A percentile compares a stretch with the other conserved stretches of the same genome.
Evolutionary conservation across 2,797 vertebrate species (phyloP).

Genomic region (Myripristis murdjan): DNA sequence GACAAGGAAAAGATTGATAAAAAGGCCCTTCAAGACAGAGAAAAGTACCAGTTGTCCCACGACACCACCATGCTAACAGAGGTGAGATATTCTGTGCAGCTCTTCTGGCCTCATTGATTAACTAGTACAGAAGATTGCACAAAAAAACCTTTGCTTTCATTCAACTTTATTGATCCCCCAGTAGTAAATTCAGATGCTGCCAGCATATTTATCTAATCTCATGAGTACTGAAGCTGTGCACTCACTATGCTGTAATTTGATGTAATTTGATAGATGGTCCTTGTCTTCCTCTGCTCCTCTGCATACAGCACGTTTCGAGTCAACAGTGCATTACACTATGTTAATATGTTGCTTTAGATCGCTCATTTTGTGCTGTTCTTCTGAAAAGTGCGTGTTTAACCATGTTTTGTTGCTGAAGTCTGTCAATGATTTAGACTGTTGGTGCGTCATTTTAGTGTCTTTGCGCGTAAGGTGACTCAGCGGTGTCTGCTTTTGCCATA

Average conservation of each 20-base stretch:
- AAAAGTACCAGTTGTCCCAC: constrained; percentile 93
- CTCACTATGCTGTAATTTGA: background rate
- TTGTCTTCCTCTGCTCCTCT: background rate
- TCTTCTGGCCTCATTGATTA: background rate
- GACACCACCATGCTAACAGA: constrained; percentile 93
- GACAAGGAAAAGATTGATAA: constrained; percentile 97
- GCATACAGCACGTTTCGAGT: background rate
- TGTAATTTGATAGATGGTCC: background rate
- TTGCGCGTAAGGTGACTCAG: background rate
- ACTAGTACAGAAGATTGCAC: background rate
- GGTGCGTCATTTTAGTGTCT: constrained; percentile 3
- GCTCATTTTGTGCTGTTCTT: background rate
- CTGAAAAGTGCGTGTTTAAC: background rate
- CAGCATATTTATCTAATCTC: constrained; percentile 20
- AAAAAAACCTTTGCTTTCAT: background rate
- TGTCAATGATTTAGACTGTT: constrained; percentile 65
- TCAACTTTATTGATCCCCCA: constrained; percentile 15
- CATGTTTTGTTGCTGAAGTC: background rate
- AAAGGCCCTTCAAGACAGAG: constrained; percentile 90
- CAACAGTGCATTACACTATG: background rate
- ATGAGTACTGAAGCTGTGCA: background rate
- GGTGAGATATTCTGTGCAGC: constrained; percentile 75
- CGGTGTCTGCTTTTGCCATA: background rate
- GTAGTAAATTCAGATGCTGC: constrained; percentile 3
- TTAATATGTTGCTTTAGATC: constrained; percentile 50